These are phyloP conservation scores for Eurosta solidaginis DNA, from an alignment of 1,140 invertebrate genomes.

Conservation along the genomic window DNA sequence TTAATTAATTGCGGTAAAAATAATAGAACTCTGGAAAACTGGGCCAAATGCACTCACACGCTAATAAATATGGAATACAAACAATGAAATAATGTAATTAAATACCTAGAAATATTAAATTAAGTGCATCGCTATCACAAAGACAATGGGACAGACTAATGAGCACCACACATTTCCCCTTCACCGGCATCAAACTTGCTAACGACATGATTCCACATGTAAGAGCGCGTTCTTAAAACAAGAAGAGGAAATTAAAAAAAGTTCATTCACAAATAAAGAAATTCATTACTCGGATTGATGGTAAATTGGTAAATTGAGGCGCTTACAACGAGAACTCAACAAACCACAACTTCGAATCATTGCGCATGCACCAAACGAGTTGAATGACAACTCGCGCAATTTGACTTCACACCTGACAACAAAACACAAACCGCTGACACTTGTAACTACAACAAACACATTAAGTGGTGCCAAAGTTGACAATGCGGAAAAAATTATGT, in stretches of 20 bases:
- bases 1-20: not conserved
- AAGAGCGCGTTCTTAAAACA: not conserved
- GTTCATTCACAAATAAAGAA: not conserved
- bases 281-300: not conserved
- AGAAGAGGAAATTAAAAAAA: too few relatives aligned
- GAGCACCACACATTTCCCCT: too few relatives aligned
- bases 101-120: too few relatives aligned
- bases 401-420: conserved; percentile 2
- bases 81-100: too few relatives aligned
- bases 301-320: not conserved
- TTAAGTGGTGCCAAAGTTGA: not conserved
- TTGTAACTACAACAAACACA: too few relatives aligned
- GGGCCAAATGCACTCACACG: not conserved
- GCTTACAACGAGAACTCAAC: not conserved
- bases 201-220: not conserved
- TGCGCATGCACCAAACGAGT: not conserved
- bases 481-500: conserved; percentile 17
- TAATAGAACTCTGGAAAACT: not conserved
- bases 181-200: not conserved
- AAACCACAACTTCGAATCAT: not conserved
- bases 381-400: conserved; percentile 3
- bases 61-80: not conserved
- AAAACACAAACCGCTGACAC: not conserved
- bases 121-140: too few relatives aligned
- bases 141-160: too few relatives aligned